Conservation (phyloP, 2,797 vertebrate genomes). For the Anolis apletophallus region DNA sequence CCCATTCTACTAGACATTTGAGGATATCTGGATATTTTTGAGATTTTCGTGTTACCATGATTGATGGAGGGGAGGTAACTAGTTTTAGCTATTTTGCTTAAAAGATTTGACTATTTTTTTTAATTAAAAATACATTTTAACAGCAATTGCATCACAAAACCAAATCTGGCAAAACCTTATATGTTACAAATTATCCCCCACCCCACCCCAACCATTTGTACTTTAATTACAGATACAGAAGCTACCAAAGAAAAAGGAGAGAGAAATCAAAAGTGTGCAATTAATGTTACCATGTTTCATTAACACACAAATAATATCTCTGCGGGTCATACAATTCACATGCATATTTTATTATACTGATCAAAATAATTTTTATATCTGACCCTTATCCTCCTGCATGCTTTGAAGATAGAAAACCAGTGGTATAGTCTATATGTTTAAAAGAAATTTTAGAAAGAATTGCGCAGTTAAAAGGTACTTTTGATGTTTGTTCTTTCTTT, state of each 20-base stretch:
- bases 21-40: background rate
- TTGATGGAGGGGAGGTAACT: background rate
- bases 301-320: slow-evolving; percentile 82
- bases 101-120: background rate
- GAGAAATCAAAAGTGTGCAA: slow-evolving; percentile 69
- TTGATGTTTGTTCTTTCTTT: slow-evolving; percentile 85
- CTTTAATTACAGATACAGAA: slow-evolving; percentile 49
- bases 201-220: background rate
- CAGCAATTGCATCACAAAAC: slow-evolving; percentile 26
- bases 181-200: slow-evolving; percentile 41
- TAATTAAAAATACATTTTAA: background rate
- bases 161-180: slow-evolving; percentile 24
- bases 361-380: slow-evolving; percentile 79
- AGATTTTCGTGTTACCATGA: background rate
- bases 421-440: slow-evolving; percentile 84
- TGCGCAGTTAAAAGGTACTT: slow-evolving; percentile 84
- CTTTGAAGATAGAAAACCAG: slow-evolving; percentile 84
- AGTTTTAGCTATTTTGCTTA: background rate
- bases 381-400: slow-evolving; percentile 77
- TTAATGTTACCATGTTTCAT: slow-evolving; percentile 78
- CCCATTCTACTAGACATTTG: slow-evolving; percentile 4
- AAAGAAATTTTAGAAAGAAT: slow-evolving; percentile 84
- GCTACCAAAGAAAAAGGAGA: slow-evolving; percentile 12
- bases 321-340: slow-evolving; percentile 78
- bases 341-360: slow-evolving; percentile 83